Conservation (phyloP, 2,888 invertebrate genomes). For the Trichacis sp. region DNA sequence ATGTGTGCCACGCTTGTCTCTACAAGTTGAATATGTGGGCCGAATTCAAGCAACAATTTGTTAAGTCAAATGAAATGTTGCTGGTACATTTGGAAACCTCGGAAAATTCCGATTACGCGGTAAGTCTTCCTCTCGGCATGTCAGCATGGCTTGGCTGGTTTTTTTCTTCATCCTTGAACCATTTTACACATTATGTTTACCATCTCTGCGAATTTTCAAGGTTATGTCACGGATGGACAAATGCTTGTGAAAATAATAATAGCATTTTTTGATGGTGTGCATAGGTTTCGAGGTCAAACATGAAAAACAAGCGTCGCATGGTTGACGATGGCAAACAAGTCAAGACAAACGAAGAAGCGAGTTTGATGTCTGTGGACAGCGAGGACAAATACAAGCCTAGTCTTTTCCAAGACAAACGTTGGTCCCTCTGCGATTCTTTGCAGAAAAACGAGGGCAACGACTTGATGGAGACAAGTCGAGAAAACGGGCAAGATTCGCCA, state of each 20-base stretch:
- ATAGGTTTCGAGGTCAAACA: too few species aligned
- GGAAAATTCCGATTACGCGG: slow-evolving; percentile 36
- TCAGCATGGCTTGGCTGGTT: too few species aligned
- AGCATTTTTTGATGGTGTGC: not conserved
- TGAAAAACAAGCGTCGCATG: not conserved
- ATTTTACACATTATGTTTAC: not conserved
- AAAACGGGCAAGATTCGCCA: slow-evolving; percentile 26
- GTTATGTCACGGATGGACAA: too few species aligned
- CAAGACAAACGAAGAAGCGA: too few species aligned
- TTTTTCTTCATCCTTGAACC: not conserved
- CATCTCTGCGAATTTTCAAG: not conserved
- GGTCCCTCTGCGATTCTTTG: slow-evolving; percentile 18
- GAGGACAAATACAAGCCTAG: not conserved
- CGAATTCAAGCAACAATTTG: slow-evolving; percentile 61
- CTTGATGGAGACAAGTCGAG: slow-evolving; percentile 12
- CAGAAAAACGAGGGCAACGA: slow-evolving; percentile 11
- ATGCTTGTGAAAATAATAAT: not conserved
- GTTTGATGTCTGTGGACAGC: too few species aligned
- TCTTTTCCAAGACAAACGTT: slow-evolving; percentile 9
- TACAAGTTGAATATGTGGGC: slow-evolving; percentile 64
- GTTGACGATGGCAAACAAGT: not conserved
- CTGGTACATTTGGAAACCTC: slow-evolving; percentile 47
- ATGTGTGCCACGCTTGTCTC: slow-evolving; percentile 62
- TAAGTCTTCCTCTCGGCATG: slow-evolving; percentile 20
- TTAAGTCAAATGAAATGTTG: slow-evolving; percentile 54